A percentile compares a stretch with the other conserved stretches of the same genome.
Conservation (phyloP, 2,113 vertebrate species). For the Gymnorhina tibicen region DNA sequence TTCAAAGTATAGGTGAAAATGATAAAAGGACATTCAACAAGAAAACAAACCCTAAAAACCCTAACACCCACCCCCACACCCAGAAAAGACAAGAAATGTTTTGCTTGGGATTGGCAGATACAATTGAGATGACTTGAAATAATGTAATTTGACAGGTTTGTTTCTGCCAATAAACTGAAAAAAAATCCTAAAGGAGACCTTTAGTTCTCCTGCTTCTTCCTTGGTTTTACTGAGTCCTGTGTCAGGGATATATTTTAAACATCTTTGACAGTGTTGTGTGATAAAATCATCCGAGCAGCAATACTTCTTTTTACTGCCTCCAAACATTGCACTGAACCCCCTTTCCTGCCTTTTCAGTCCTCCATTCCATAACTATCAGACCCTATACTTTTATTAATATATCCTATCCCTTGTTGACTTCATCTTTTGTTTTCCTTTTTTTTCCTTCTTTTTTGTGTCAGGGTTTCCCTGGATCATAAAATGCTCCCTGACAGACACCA, state of each 20-base stretch:
- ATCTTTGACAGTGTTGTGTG: background rate
- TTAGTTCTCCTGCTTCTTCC: background rate
- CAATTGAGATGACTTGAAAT: background rate
- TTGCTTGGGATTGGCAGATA: background rate
- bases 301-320: background rate
- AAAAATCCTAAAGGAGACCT: background rate
- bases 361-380: background rate
- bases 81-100: background rate
- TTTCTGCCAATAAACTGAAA: background rate
- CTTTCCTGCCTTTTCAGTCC: background rate
- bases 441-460: background rate
- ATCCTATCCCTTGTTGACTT: background rate
- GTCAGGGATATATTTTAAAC: background rate
- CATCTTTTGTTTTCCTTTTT: background rate
- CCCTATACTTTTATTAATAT: background rate
- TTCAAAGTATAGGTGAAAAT: background rate
- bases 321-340: background rate
- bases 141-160: background rate
- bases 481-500: background rate
- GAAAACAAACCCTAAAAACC: background rate
- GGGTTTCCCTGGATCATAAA: background rate
- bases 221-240: background rate
- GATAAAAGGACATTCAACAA: background rate
- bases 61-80: accelerated
- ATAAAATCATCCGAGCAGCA: background rate